A percentile compares a stretch with the other conserved stretches of the same genome.
Evolutionary conservation across 2,888 invertebrate genomes (phyloP).

Genomic region (Drosophila affinis): DNA sequence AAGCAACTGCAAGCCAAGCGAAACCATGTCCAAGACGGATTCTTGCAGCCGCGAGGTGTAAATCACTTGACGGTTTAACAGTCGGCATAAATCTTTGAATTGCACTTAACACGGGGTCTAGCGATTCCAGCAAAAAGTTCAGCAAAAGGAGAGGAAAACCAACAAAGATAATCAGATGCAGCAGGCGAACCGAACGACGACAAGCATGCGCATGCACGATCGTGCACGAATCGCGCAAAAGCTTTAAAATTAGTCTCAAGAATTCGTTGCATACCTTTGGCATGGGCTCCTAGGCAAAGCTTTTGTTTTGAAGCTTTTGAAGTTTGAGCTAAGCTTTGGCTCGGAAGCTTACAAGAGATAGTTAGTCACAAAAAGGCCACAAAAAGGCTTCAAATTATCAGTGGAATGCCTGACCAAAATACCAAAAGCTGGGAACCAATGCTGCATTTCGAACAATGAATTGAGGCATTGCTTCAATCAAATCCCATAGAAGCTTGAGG

Average conservation of each 20-base stretch:
- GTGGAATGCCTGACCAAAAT: neutral
- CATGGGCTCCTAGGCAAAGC: neutral
- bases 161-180: conserved; percentile 1
- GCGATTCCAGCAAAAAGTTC: conserved; percentile 6
- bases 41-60: conserved; percentile 23
- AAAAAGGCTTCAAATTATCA: neutral
- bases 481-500: neutral
- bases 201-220: neutral
- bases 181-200: neutral
- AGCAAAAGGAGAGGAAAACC: neutral
- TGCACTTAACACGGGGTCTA: conserved; percentile 29
- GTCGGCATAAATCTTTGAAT: conserved; percentile 33
- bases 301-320: neutral
- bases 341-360: neutral
- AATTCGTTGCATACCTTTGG: conserved; percentile 12
- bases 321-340: neutral
- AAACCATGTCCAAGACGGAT: conserved; percentile 1
- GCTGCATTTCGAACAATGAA: conserved; percentile 1
- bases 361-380: neutral
- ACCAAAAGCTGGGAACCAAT: neutral
- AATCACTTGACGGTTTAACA: conserved; percentile 43
- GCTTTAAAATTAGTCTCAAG: neutral
- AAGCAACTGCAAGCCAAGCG: conserved; percentile 19
- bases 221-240: neutral
- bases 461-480: conserved; percentile 8